A percentile compares a stretch with the other conserved stretches of the same genome.
phyloP scores from a whole-genome alignment of 23 tunicate species.

The Styela clava region DNA sequence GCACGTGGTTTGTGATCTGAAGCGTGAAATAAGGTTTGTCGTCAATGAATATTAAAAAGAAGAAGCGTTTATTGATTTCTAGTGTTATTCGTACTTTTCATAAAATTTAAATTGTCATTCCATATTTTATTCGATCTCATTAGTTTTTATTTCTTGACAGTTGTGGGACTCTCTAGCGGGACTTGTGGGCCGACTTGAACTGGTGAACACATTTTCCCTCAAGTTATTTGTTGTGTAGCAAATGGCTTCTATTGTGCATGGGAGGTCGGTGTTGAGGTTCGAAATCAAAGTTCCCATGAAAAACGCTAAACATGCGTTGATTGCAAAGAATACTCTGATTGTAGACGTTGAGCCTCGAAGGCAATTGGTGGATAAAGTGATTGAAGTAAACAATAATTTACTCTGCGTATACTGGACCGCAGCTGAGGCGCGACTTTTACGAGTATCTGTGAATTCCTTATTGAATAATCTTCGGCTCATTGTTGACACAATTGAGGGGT shows the following conservation, averaged over 20 bases:
- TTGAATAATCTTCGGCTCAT: conserved; percentile 61
- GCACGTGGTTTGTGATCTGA: background rate
- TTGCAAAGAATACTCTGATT: conserved; percentile 56
- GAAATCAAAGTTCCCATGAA: background rate
- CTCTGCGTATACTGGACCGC: conserved; percentile 56
- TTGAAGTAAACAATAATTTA: conserved; percentile 30
- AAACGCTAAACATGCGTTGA: conserved; percentile 36
- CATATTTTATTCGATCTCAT: no score
- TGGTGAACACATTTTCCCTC: no score
- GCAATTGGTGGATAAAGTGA: conserved; percentile 27
- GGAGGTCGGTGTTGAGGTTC: background rate
- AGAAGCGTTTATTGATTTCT: no score
- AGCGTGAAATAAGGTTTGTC: no score
- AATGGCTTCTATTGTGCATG: no score
- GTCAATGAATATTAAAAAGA: no score
- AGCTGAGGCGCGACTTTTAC: conserved; percentile 50
- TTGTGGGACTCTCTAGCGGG: no score
- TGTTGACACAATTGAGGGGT: conserved; percentile 64
- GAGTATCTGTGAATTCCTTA: conserved; percentile 77
- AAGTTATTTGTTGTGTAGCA: no score
- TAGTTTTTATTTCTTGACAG: no score
- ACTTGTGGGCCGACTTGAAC: no score
- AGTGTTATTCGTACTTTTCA: no score
- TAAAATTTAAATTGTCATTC: no score
- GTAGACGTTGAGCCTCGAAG: conserved; percentile 84